A percentile compares a stretch with the other conserved stretches of the same genome.
These are phyloP conservation scores for Zoanthus sociatus DNA, from an alignment of 92 coral and sea anemone species.

Conservation along the genomic window DNA sequence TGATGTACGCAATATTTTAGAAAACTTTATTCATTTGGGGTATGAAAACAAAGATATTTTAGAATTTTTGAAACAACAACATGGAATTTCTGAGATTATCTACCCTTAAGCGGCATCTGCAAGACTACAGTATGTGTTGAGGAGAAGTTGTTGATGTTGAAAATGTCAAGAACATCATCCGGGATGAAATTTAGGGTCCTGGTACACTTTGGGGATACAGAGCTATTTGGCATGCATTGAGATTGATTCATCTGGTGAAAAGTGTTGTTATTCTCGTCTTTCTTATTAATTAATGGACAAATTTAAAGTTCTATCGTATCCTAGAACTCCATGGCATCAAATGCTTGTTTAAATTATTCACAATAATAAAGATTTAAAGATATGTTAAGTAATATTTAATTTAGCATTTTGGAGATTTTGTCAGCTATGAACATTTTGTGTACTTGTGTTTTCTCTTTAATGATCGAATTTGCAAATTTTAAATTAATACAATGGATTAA, in stretches of 20 bases:
- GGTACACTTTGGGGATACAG: constrained; percentile 53
- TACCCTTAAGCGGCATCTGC: constrained; percentile 8
- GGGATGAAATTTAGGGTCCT: constrained; percentile 42
- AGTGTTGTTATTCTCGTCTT: no score
- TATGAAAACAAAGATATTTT: constrained; percentile 31
- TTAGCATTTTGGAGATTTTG: no score
- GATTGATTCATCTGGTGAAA: constrained; percentile 38
- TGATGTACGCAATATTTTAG: no score
- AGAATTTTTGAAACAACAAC: constrained; percentile 21
- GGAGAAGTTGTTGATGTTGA: constrained; percentile 20
- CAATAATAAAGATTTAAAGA: no score
- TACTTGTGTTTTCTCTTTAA: no score
- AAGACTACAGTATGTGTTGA: constrained; percentile 18
- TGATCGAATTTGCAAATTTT: no score
- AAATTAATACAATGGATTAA: no score
- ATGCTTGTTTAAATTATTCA: background rate
- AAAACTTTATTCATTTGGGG: constrained; percentile 18
- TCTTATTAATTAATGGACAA: no score
- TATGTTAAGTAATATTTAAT: no score
- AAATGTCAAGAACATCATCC: constrained; percentile 37
- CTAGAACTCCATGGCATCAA: constrained; percentile 16
- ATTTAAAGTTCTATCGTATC: no score
- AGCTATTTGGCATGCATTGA: constrained; percentile 60
- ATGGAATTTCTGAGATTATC: constrained; percentile 32
- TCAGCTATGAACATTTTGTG: no score